phyloP scores from a whole-genome alignment of 2,888 invertebrate genomes.

The Drosophila mayaguana region DNA sequence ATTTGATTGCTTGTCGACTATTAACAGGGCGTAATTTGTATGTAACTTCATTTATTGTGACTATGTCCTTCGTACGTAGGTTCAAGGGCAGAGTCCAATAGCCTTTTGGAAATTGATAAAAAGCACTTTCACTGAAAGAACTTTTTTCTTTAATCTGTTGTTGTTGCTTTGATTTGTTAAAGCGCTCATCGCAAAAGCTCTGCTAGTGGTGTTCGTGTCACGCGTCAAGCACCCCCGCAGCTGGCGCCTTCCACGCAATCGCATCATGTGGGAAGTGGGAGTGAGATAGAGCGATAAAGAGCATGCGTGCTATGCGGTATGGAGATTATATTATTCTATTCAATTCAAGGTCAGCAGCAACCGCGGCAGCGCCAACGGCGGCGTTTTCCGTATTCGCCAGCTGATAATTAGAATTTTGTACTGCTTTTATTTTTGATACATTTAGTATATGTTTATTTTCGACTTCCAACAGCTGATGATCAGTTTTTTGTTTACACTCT shows the following conservation, averaged over 20 bases:
- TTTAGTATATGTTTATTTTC: not conserved
- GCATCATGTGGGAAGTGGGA: slow-evolving; percentile 44
- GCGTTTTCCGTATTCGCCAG: slow-evolving; percentile 17
- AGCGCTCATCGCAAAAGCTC: slow-evolving; percentile 53
- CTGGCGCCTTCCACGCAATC: slow-evolving; percentile 39
- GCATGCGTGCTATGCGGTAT: slow-evolving; percentile 31
- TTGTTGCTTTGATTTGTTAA: slow-evolving; percentile 19
- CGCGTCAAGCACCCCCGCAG: slow-evolving; percentile 45
- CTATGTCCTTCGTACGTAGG: slow-evolving; percentile 52
- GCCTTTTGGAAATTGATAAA: slow-evolving; percentile 25
- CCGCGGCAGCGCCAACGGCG: not conserved
- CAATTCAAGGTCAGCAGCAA: slow-evolving; percentile 37
- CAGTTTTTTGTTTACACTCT: slow-evolving; percentile 59
- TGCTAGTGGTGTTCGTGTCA: slow-evolving; percentile 35
- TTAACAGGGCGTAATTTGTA: not conserved
- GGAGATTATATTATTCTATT: slow-evolving; percentile 19
- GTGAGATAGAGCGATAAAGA: slow-evolving; percentile 16
- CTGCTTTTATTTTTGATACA: not conserved
- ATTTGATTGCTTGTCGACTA: not conserved
- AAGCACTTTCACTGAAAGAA: slow-evolving; percentile 46
- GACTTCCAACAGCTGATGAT: slow-evolving; percentile 63
- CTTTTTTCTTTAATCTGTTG: slow-evolving; percentile 18
- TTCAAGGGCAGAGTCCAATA: slow-evolving; percentile 57
- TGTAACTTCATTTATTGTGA: slow-evolving; percentile 9
- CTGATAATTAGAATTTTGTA: slow-evolving; percentile 39